Base-by-base conservation (phyloP, 1,140 invertebrate species). In the Drosophila takahashii region DNA sequence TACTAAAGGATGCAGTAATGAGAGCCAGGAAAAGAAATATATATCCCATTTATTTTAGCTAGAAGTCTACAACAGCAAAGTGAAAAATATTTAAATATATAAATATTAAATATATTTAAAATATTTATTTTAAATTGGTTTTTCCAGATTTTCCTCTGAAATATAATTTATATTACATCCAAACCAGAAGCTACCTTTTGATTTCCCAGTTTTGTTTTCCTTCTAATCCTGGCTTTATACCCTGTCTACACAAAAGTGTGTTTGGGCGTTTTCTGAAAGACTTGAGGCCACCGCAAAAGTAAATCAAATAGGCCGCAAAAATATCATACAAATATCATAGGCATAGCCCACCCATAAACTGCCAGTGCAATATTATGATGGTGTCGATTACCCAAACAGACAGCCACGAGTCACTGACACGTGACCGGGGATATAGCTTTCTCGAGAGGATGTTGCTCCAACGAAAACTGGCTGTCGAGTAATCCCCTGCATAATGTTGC, bases 401-500 rank as follows among this genome's bases (percentile, higher is more conserved):
- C 70, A 76, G 61, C 74, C 51, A 65, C 47, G 45, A 64, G 54
- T 48, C 61, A 57, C 11, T 16, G 65, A 65, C 75, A 78, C 84
- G 84, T 89, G 84, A 66, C 75, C 62, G 9, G 37, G 48, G 27
- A 36, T 39, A 34, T n/a, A 16, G 50, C 42, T 57, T n/a, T 45
- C 16, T 39, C 9, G 32, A 39, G 9, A 34, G 59, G 58, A 64
- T n/a, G 11, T 41, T 32, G 51, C 34, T 47, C 42, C 58, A 42
- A 16, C 59, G 22, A 32, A 60, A 53, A 37, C 39, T n/a, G 41
- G 36, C 56, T 73, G 74, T 75, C 67, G 67, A 65, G 69, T 89
- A 89, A 90, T 83, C 80, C 84, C 70, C 51, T 74, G 79, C 84
- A 89, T 85, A 89, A 80, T 89, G 79, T 85, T 89, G 80, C 85